Conservation (phyloP, 2,888 invertebrate genomes). For the Drosophila kanekoi region DNA sequence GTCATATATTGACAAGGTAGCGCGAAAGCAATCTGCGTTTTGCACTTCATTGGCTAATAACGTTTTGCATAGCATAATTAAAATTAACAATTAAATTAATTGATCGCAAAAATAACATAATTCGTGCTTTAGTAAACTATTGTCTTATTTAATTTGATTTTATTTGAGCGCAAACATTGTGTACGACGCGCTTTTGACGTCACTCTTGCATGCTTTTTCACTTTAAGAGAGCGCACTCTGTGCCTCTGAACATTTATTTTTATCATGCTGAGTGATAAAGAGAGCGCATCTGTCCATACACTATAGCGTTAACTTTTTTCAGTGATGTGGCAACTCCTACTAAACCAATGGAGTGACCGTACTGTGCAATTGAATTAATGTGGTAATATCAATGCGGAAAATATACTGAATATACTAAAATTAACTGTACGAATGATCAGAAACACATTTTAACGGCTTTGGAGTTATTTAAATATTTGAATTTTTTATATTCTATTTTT, state of each 20-base stretch:
- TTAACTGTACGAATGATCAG: background rate
- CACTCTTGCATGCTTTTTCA: slow-evolving; percentile 8
- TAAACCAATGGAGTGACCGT: slow-evolving; percentile 4
- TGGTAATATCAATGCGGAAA: background rate
- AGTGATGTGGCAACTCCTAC: slow-evolving; percentile 34
- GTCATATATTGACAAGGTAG: slow-evolving; percentile 29
- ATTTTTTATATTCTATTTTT: background rate
- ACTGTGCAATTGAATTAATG: slow-evolving; percentile 7
- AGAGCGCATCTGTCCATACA: slow-evolving; percentile 1
- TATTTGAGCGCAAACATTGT: background rate
- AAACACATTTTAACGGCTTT: slow-evolving; percentile 1
- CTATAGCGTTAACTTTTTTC: slow-evolving; percentile 17
- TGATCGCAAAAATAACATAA: background rate
- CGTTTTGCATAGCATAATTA: background rate
- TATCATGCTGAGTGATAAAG: slow-evolving; percentile 8
- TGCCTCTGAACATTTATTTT: background rate
- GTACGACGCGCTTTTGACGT: slow-evolving; percentile 13
- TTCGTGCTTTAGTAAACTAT: background rate
- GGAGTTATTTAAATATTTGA: too few relatives aligned
- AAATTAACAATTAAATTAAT: background rate
- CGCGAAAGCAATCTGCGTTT: background rate
- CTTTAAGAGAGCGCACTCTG: slow-evolving; percentile 12
- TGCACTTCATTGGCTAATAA: background rate
- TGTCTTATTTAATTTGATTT: background rate
- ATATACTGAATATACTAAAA: slow-evolving; percentile 27